A percentile compares a stretch with the other conserved stretches of the same genome.
phyloP scores from a whole-genome alignment of 2,113 vertebrate species.

The Coracopsis vasa region DNA sequence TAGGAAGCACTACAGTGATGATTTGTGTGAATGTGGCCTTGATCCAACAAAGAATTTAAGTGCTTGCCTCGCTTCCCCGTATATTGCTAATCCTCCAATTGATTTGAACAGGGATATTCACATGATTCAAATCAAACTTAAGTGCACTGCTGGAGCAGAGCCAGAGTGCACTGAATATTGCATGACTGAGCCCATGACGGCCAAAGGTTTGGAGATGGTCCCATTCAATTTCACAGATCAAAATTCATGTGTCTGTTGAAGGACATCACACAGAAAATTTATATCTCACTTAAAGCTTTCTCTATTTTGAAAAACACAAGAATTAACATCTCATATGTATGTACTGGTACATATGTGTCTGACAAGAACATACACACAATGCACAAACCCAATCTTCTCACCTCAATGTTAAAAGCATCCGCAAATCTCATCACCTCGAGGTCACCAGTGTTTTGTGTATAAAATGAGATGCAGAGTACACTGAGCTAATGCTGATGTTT shows the following conservation, averaged over 20 bases:
- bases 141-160: slow-evolving; percentile 51
- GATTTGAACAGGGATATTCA: slow-evolving; percentile 1
- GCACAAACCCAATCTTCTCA: not conserved
- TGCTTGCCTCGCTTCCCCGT: not conserved
- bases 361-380: not conserved
- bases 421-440: not conserved
- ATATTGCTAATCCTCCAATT: not conserved
- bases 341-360: fast-evolving
- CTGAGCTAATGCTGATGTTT: not conserved
- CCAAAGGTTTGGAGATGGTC: not conserved
- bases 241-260: not conserved
- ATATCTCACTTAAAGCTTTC: not conserved
- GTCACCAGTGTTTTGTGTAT: not conserved
- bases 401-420: not conserved
- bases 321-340: not conserved
- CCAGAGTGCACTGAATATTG: not conserved
- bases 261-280: not conserved
- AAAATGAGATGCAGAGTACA: not conserved
- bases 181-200: not conserved
- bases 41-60: not conserved
- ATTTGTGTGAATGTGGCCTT: not conserved
- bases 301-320: not conserved
- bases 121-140: slow-evolving; percentile 8
- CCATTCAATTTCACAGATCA: not conserved
- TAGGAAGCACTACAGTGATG: not conserved